Conservation (phyloP, 2,797 vertebrate genomes). For the Cichlasoma orientale region DNA sequence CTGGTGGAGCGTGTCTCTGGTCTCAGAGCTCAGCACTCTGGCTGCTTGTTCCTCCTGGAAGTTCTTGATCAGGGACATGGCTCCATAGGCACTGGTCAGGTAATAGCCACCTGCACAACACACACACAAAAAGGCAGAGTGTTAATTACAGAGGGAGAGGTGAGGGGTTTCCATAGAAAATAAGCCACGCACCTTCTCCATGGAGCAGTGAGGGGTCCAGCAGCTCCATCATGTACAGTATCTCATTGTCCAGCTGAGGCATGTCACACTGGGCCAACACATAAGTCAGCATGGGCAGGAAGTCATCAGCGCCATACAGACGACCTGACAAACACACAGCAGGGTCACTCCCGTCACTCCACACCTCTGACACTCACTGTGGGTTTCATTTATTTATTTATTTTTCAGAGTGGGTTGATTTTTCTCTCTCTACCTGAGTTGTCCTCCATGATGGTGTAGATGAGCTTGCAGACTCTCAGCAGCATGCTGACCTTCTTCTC, state of each 20-base stretch:
- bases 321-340: slow-evolving; percentile 7
- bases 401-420: neutral
- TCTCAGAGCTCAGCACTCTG: slow-evolving; percentile 84
- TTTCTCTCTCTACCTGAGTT: slow-evolving; percentile 87
- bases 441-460: slow-evolving; percentile 97
- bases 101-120: slow-evolving; percentile 89
- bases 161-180: neutral
- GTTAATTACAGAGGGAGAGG: neutral
- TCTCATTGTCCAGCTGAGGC: slow-evolving; percentile 92
- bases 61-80: slow-evolving; percentile 92
- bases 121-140: neutral
- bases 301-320: slow-evolving; percentile 95
- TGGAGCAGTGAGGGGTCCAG: slow-evolving; percentile 92
- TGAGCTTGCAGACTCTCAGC: slow-evolving; percentile 94
- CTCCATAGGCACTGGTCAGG: slow-evolving; percentile 92
- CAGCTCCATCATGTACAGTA: slow-evolving; percentile 98
- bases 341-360: neutral
- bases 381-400: no score
- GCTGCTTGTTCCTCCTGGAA: slow-evolving; percentile 94
- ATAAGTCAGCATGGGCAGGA: slow-evolving; percentile 94
- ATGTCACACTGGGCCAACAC: slow-evolving; percentile 95
- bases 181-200: slow-evolving; percentile 87
- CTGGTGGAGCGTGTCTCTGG: slow-evolving; percentile 89
- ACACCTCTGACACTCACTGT: neutral
- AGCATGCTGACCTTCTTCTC: slow-evolving; percentile 96